A percentile compares a stretch with the other conserved stretches of the same genome.
These are phyloP conservation scores for Sparidentex hasta DNA, from an alignment of 2,797 vertebrate genomes.

Conservation along the genomic window DNA sequence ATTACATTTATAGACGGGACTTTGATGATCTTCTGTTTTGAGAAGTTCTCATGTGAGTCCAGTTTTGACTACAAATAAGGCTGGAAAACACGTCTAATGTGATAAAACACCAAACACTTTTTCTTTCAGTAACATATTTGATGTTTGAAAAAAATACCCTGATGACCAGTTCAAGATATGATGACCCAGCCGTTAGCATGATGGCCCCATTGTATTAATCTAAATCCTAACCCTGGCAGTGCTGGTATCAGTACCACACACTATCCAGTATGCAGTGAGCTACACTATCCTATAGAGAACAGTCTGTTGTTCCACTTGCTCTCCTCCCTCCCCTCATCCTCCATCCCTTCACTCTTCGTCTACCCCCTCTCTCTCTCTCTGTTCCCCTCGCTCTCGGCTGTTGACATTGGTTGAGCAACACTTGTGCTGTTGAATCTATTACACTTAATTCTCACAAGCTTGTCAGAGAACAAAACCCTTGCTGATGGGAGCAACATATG, in stretches of 20 bases:
- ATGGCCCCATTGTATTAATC: background rate
- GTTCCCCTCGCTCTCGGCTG: slow-evolving; percentile 34
- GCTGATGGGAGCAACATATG: slow-evolving; percentile 67
- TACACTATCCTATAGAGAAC: slow-evolving; percentile 12
- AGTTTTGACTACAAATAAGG: background rate
- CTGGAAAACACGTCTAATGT: background rate
- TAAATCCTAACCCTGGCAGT: slow-evolving; percentile 1
- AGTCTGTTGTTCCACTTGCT: slow-evolving; percentile 10
- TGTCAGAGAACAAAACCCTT: slow-evolving; percentile 59
- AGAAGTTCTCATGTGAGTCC: background rate
- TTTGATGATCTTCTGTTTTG: background rate
- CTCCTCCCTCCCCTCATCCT: slow-evolving; percentile 12
- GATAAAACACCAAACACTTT: background rate
- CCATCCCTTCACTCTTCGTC: slow-evolving; percentile 9
- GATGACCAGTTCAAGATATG: background rate
- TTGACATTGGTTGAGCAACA: slow-evolving; percentile 62
- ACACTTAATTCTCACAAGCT: slow-evolving; percentile 62
- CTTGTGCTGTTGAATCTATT: slow-evolving; percentile 64
- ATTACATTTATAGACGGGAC: background rate
- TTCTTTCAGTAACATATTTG: background rate
- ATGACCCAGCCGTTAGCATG: background rate
- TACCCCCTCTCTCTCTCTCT: background rate
- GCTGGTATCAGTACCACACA: background rate
- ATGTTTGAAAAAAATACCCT: background rate
- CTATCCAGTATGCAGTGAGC: slow-evolving; percentile 7